Conservation (phyloP, 2,888 invertebrate species). For the Clanis bilineata region DNA sequence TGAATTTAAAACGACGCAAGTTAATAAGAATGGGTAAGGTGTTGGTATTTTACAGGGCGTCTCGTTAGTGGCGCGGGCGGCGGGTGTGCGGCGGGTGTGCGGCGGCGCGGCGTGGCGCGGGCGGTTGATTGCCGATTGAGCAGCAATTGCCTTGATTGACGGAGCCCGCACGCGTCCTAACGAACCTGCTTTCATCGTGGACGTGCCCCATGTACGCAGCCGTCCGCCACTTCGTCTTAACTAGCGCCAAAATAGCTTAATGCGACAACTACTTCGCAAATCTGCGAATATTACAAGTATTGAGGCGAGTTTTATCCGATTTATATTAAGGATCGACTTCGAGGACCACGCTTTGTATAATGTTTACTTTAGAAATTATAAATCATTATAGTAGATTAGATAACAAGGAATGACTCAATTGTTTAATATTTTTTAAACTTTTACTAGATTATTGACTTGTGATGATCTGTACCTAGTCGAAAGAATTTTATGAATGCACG, state of each 20-base stretch:
- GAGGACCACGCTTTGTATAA: not conserved
- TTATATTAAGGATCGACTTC: not conserved
- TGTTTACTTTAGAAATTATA: not conserved
- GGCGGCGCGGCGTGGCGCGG: constrained; percentile 43
- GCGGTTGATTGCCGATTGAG: constrained; percentile 81
- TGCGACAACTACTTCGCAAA: constrained; percentile 20
- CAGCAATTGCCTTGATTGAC: constrained; percentile 82
- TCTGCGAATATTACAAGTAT: constrained; percentile 25
- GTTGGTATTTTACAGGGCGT: constrained; percentile 65
- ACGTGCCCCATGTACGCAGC: constrained; percentile 46
- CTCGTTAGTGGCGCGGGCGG: constrained; percentile 67
- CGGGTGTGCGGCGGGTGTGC: too few species aligned
- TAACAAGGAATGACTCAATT: too few species aligned
- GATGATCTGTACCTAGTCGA: too few species aligned
- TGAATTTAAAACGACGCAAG: constrained; percentile 24
- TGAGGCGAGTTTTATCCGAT: not conserved
- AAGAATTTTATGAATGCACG: too few species aligned
- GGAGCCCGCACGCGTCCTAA: constrained; percentile 71
- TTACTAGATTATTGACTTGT: too few species aligned
- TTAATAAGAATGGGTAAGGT: constrained; percentile 62
- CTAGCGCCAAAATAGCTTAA: constrained; percentile 16
- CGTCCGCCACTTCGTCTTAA: constrained; percentile 10
- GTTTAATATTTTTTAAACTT: too few species aligned
- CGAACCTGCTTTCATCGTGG: constrained; percentile 78
- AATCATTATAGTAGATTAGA: too few species aligned